phyloP scores from a whole-genome alignment of 2,888 invertebrate species.

The Teleogryllus oceanicus region DNA sequence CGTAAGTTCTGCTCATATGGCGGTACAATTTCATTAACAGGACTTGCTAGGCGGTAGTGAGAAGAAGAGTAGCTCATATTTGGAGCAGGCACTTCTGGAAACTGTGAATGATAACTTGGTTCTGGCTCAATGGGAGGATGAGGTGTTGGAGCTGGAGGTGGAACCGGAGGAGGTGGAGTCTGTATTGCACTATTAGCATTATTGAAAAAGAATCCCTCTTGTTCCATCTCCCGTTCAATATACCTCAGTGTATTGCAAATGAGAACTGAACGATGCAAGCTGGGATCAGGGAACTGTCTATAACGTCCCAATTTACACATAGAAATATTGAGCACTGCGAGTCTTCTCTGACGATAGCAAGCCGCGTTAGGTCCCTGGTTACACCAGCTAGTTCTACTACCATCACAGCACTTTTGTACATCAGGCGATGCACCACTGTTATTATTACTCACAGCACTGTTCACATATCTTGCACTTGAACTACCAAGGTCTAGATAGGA shows the following conservation, averaged over 20 bases:
- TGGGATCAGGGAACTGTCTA: constrained; percentile 84
- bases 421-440: constrained; percentile 41
- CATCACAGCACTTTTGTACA: constrained; percentile 65
- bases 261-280: constrained; percentile 82
- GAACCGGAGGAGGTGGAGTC: constrained; percentile 47
- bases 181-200: constrained; percentile 44
- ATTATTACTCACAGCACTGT: constrained; percentile 27
- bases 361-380: constrained; percentile 57
- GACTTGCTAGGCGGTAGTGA: constrained; percentile 26
- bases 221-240: constrained; percentile 84
- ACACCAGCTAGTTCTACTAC: constrained; percentile 70
- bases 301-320: constrained; percentile 87
- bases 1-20: constrained; percentile 49
- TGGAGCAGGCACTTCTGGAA: constrained; percentile 40
- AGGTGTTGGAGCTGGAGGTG: constrained; percentile 50
- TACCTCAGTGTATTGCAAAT: constrained; percentile 88
- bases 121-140: constrained; percentile 46
- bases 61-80: constrained; percentile 34
- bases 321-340: constrained; percentile 86
- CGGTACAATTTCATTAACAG: constrained; percentile 32
- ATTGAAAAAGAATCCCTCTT: constrained; percentile 46
- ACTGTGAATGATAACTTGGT: constrained; percentile 42
- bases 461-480: constrained; percentile 47
- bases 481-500: constrained; percentile 81
- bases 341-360: constrained; percentile 81